Evolutionary conservation across 1,140 invertebrate genomes (phyloP), one percentile per base, ranked within the genome.

Genomic region (Propsilocerus akamusi): DNA sequence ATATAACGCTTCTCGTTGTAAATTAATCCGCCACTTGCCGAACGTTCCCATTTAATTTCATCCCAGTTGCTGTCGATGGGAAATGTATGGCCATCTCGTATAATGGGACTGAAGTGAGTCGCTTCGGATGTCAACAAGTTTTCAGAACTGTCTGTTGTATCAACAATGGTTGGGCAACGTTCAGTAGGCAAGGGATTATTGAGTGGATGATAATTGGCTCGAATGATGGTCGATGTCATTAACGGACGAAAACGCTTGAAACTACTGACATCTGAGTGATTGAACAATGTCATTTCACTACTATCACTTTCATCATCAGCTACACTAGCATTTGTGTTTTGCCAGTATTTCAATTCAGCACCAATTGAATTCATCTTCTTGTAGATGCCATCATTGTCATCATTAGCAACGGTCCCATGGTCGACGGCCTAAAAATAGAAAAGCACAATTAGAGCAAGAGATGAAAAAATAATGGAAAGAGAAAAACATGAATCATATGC

Each of bases 21-120:
- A 5, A 41, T 41, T n/a, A 57, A 46, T 47, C 32, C 49, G 11
- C 56, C 56, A 48, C 53, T 54, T 14, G 24, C n/a, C 6, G 54
- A 52, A 23, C 72, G 66, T 25, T 55, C 61, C 56, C 68, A 73
- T 49, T 69, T 62, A 14, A 72, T 69, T 32, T 71, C 60, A 58
- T 83, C 78, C 56, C 78, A 64, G 52, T 71, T 73, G 61, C 73
- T 74, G 55, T 74, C 70, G 46, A 83, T 77, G 30, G 73, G 68
- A 64, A 82, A 82, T 1, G 77, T 77, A 41, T 68, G 58, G 37
- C 72, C 70, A 49, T 75, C 72, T 52, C 70, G 65, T 57, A 74
- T 74, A 53, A 86, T 86, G 3, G 83, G 83, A 51, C 74, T 73
- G 68, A 87, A 87, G 63, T 85, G 82, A 47, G 81, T 83, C 46